Conservation (phyloP, 2,797 vertebrate species). For the Chelidonichthys spinosus region DNA sequence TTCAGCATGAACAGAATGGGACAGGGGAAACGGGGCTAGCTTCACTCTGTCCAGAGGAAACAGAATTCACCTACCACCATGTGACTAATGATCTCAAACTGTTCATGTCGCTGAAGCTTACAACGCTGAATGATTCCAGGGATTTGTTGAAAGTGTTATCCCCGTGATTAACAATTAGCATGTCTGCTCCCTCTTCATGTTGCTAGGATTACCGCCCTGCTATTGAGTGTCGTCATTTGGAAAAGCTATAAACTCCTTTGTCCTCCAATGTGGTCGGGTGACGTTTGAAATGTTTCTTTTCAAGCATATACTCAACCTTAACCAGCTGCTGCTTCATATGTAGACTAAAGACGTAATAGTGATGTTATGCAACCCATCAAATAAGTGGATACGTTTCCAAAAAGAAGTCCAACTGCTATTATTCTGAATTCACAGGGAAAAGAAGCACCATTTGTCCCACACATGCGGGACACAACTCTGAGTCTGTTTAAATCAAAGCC, state of each 20-base stretch:
- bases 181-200: background rate
- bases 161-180: background rate
- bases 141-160: background rate
- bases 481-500: slow-evolving; percentile 38
- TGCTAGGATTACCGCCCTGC: background rate
- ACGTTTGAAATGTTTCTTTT: background rate
- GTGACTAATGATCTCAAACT: background rate
- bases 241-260: background rate
- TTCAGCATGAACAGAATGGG: background rate
- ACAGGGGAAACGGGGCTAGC: background rate
- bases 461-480: slow-evolving; percentile 19
- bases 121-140: background rate
- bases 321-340: background rate
- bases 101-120: background rate
- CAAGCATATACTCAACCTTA: background rate
- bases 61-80: background rate
- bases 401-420: background rate
- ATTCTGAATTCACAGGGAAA: slow-evolving; percentile 10
- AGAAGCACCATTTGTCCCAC: slow-evolving; percentile 17
- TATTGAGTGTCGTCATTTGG: background rate
- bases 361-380: background rate
- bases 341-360: background rate
- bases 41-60: background rate
- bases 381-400: background rate
- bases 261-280: background rate